Percentiles rank a stretch among this genome's conserved stretches.
phyloP scores from a whole-genome alignment of 1,140 invertebrate species.

The Pseudomyrmex concolor region DNA sequence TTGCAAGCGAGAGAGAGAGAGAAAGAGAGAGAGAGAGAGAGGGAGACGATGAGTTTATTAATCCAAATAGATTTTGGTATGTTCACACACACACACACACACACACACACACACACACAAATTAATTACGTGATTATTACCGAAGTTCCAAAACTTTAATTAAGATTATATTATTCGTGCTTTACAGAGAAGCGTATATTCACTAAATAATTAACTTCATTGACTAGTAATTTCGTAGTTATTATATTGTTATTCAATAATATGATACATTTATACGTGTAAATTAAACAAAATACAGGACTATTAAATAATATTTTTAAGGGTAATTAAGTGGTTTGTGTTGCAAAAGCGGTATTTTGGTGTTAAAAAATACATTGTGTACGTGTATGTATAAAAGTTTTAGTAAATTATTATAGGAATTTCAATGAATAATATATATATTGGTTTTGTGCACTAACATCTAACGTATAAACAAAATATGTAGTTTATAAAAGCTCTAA shows the following conservation, averaged over 20 bases:
- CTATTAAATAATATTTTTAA: neutral
- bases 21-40: neutral
- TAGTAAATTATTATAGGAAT: constrained; percentile 7
- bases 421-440: neutral
- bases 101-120: too few species aligned
- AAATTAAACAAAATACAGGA: constrained; percentile 4
- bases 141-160: constrained; percentile 24
- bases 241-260: neutral
- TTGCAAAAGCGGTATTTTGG: neutral
- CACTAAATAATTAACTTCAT: constrained; percentile 4
- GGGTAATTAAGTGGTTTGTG: neutral
- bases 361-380: neutral
- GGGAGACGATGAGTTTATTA: neutral
- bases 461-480: constrained; percentile 10
- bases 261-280: neutral
- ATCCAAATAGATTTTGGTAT: constrained; percentile 28
- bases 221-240: constrained; percentile 21
- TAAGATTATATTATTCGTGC: constrained; percentile 10
- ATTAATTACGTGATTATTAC: constrained; percentile 41
- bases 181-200: neutral
- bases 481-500: neutral
- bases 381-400: neutral
- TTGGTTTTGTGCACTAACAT: neutral
- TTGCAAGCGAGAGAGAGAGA: neutral
- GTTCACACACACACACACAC: too few species aligned